Conservation (phyloP, 2,888 invertebrate genomes). For the Drosophila fulvimacula region DNA sequence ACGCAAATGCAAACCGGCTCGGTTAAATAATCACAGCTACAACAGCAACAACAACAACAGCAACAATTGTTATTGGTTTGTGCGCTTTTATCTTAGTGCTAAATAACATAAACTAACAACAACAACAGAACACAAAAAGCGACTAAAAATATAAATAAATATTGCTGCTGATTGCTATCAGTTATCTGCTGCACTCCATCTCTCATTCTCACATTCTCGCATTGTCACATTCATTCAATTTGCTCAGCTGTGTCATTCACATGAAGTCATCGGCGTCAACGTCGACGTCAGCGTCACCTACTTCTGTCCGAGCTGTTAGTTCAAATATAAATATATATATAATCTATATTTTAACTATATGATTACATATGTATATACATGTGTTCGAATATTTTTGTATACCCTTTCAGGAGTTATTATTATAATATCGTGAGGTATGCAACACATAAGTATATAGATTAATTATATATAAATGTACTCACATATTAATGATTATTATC, state of each 20-base stretch:
- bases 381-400: not conserved
- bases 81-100: constrained; percentile 33
- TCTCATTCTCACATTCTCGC: constrained; percentile 19
- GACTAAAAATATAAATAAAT: constrained; percentile 35
- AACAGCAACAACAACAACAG: constrained; percentile 16
- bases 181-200: constrained; percentile 20
- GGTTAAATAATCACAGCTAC: constrained; percentile 60
- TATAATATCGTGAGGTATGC: not conserved
- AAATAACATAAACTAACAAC: constrained; percentile 33
- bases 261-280: constrained; percentile 56
- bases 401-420: not conserved
- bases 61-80: constrained; percentile 42
- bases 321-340: constrained; percentile 6
- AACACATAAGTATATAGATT: not conserved
- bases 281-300: constrained; percentile 32
- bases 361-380: not conserved
- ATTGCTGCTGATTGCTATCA: constrained; percentile 54
- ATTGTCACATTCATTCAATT: constrained; percentile 16
- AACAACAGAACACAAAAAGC: constrained; percentile 19
- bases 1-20: constrained; percentile 75
- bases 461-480: not conserved
- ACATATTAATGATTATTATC: not conserved
- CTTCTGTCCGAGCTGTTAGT: constrained; percentile 21
- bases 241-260: constrained; percentile 27
- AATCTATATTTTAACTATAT: constrained; percentile 9